Evolutionary conservation across 2,888 invertebrate genomes (phyloP).

Genomic region (Xanthia togata): DNA sequence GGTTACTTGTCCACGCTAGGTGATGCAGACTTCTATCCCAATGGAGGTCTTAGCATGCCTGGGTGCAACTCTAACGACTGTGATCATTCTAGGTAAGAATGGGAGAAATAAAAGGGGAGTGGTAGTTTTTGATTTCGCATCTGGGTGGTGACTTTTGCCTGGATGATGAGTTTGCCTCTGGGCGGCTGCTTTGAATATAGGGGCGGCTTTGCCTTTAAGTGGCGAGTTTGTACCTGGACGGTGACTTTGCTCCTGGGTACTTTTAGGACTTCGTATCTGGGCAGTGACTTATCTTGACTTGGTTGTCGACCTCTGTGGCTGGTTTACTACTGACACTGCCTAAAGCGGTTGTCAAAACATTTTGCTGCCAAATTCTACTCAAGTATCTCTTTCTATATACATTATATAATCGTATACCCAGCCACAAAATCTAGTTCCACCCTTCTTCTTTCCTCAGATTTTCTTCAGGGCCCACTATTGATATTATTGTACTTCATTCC

Average conservation of each 20-base stretch:
- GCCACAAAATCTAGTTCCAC: neutral
- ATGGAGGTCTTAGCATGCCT: slow-evolving; percentile 73
- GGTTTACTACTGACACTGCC: too few species aligned
- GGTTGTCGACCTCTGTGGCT: neutral
- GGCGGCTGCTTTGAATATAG: too few species aligned
- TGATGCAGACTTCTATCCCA: slow-evolving; percentile 77
- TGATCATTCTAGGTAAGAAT: slow-evolving; percentile 71
- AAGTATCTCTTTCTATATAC: too few species aligned
- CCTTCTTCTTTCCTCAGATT: neutral
- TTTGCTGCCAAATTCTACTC: too few species aligned
- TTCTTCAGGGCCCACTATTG: neutral
- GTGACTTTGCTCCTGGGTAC: neutral
- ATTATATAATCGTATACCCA: too few species aligned
- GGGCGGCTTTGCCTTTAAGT: neutral
- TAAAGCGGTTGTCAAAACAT: too few species aligned
- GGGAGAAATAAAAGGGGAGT: too few species aligned
- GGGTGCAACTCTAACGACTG: slow-evolving; percentile 70
- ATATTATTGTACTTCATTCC: slow-evolving; percentile 22
- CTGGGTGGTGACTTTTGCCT: neutral
- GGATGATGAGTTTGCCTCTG: neutral
- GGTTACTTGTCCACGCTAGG: slow-evolving; percentile 70
- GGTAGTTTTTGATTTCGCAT: too few species aligned
- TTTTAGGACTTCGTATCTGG: neutral
- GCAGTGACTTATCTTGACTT: neutral
- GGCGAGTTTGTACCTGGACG: neutral